Percentiles rank a stretch among this genome's conserved stretches.
phyloP scores from a whole-genome alignment of 2,888 invertebrate genomes.

The Baccha elongata region DNA sequence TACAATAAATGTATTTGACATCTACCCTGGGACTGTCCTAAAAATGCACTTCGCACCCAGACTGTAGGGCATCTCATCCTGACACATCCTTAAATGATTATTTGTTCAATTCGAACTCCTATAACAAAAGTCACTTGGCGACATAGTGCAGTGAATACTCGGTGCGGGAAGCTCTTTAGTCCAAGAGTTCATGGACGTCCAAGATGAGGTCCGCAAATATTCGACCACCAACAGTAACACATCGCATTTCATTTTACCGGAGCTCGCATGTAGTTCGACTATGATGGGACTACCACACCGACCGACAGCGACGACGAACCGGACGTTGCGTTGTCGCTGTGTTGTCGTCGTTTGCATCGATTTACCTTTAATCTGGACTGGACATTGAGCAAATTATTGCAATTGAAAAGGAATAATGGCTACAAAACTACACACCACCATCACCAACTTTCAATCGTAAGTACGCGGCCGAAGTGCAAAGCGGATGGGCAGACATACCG shows the following conservation, averaged over 20 bases:
- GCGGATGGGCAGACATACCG: slow-evolving; percentile 53
- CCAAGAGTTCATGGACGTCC: slow-evolving; percentile 58
- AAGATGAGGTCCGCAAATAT: slow-evolving; percentile 9
- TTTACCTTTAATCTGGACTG: slow-evolving; percentile 73
- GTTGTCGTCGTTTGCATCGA: slow-evolving; percentile 72
- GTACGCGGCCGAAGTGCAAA: slow-evolving; percentile 55
- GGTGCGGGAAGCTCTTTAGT: slow-evolving; percentile 27
- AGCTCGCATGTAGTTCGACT: slow-evolving; percentile 22
- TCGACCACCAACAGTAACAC: slow-evolving; percentile 66
- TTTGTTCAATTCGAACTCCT: slow-evolving; percentile 67
- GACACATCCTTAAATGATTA: slow-evolving; percentile 73
- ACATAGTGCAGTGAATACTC: slow-evolving; percentile 1
- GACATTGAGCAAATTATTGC: slow-evolving; percentile 74
- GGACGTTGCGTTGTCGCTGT: slow-evolving; percentile 61
- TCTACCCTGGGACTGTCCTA: slow-evolving; percentile 60
- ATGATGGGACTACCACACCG: not conserved
- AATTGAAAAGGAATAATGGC: slow-evolving; percentile 73
- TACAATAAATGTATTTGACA: slow-evolving; percentile 73
- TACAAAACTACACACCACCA: slow-evolving; percentile 59
- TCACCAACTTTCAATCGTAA: slow-evolving; percentile 18
- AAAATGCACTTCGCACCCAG: slow-evolving; percentile 59
- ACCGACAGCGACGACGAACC: slow-evolving; percentile 18
- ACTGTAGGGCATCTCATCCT: slow-evolving; percentile 60
- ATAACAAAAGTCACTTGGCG: slow-evolving; percentile 66
- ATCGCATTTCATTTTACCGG: slow-evolving; percentile 69